phyloP scores from a whole-genome alignment of 35 echinoderm and acorn worm species.

The Apostichopus japonicus region DNA sequence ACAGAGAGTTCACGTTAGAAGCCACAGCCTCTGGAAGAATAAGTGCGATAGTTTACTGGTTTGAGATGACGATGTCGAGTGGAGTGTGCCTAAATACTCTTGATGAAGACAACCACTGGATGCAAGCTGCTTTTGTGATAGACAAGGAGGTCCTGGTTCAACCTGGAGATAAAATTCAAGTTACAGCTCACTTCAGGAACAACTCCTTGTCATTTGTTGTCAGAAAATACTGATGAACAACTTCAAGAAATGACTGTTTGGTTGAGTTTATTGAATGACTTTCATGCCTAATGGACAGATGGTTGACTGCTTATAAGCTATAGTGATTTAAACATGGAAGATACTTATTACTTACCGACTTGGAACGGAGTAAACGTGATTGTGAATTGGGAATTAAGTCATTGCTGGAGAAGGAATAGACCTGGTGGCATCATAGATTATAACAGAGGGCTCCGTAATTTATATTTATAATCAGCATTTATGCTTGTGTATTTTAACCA shows the following conservation, averaged over 20 bases:
- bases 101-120: slow-evolving; percentile 46
- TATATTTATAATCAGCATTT: too few relatives aligned
- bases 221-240: neutral
- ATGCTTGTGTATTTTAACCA: too few relatives aligned
- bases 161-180: neutral
- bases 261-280: too few relatives aligned
- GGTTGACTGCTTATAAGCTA: too few relatives aligned
- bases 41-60: slow-evolving; percentile 6
- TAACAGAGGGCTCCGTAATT: too few relatives aligned
- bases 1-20: neutral
- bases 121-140: slow-evolving; percentile 27
- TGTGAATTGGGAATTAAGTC: too few relatives aligned
- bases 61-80: slow-evolving; percentile 3
- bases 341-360: too few relatives aligned
- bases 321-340: neutral
- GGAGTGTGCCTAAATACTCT: neutral
- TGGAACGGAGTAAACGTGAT: too few relatives aligned
- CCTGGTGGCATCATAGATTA: too few relatives aligned
- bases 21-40: neutral
- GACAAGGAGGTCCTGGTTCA: slow-evolving; percentile 2
- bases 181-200: slow-evolving; percentile 19
- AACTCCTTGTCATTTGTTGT: slow-evolving; percentile 18
- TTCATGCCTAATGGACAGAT: neutral
- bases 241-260: too few relatives aligned
- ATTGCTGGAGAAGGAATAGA: too few relatives aligned